Conservation (phyloP, 2,797 vertebrate species). For the Sebastes aleutianus region DNA sequence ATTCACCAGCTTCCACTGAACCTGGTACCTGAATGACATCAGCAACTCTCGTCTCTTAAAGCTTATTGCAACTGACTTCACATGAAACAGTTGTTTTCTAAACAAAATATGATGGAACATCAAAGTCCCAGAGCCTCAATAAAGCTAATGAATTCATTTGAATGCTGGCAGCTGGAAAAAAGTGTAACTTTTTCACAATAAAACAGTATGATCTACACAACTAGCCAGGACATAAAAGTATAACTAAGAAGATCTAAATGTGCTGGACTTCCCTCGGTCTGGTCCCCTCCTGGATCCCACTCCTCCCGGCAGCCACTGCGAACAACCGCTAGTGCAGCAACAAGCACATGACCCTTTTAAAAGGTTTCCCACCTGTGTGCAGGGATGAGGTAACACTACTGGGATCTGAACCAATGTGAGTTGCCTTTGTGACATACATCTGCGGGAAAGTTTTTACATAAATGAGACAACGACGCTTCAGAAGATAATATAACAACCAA, state of each 20-base stretch:
- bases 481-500: not conserved
- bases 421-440: not conserved
- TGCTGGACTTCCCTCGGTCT: not conserved
- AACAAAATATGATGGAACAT: not conserved
- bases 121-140: not conserved
- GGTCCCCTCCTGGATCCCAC: not conserved
- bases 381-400: not conserved
- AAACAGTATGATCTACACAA: not conserved
- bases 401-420: not conserved
- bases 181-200: not conserved
- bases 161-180: not conserved
- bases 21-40: conserved; percentile 18
- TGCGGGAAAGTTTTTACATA: not conserved
- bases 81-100: not conserved
- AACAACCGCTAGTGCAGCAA: not conserved
- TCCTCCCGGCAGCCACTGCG: not conserved
- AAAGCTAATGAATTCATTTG: not conserved
- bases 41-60: conserved; percentile 1
- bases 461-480: not conserved
- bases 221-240: not conserved
- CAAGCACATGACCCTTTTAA: not conserved
- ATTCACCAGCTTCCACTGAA: not conserved
- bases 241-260: not conserved
- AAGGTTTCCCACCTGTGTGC: not conserved
- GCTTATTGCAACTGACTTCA: conserved; percentile 1